Evolutionary conservation across 1,140 invertebrate species (phyloP).

Genomic region (Melipona quadrifasciata): DNA sequence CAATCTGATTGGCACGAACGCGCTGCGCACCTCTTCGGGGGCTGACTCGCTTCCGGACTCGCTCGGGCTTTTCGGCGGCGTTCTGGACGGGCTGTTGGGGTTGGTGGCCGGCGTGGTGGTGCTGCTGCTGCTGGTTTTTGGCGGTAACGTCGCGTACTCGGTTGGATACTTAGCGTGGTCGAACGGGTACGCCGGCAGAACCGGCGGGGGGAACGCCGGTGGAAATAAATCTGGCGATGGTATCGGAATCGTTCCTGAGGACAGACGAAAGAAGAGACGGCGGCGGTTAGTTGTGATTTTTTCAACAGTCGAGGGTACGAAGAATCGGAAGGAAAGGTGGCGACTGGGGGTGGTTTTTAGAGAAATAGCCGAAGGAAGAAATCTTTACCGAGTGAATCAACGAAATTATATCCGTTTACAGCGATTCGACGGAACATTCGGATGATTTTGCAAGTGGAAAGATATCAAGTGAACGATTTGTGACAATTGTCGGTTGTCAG

Average conservation of each 20-base stretch:
- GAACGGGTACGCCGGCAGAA: conserved; percentile 72
- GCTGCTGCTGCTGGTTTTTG: conserved; percentile 10
- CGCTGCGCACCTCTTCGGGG: conserved; percentile 88
- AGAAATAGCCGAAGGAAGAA: background rate
- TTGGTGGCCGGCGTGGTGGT: conserved; percentile 47
- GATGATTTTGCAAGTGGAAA: too few relatives aligned
- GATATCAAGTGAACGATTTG: too few relatives aligned
- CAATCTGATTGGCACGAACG: conserved; percentile 84
- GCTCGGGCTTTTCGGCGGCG: conserved; percentile 78
- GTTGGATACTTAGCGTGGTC: conserved; percentile 72
- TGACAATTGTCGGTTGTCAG: too few relatives aligned
- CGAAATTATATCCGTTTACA: too few relatives aligned
- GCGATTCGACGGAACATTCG: too few relatives aligned
- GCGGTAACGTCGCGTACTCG: conserved; percentile 61
- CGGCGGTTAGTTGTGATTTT: background rate
- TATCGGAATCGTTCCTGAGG: conserved; percentile 76
- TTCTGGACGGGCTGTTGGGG: conserved; percentile 67
- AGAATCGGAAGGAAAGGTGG: background rate
- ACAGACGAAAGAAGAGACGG: background rate
- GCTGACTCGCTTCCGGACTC: conserved; percentile 78
- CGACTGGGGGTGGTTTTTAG: background rate
- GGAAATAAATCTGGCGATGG: conserved; percentile 72
- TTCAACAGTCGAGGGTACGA: too few relatives aligned
- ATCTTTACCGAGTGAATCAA: background rate
- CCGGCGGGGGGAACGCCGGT: conserved; percentile 70